Percentiles rank a stretch among this genome's conserved stretches.
These are phyloP conservation scores for Kryptolebias marmoratus DNA, from an alignment of 2,113 vertebrate genomes.

Conservation along the genomic window DNA sequence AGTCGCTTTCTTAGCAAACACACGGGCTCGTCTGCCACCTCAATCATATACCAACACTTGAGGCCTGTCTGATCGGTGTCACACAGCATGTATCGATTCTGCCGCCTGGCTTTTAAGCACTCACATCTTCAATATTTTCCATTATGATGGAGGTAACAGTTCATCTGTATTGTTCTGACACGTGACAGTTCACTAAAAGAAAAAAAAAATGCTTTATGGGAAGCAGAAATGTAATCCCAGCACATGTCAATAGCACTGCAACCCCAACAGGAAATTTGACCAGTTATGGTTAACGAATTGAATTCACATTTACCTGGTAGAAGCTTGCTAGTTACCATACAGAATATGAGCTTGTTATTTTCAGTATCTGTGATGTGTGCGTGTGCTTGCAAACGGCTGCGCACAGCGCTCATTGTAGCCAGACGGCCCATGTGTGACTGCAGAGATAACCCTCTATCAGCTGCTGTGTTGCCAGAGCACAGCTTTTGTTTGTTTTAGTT, in stretches of 20 bases:
- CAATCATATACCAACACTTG: constrained; percentile 56
- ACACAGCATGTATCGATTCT: constrained; percentile 42
- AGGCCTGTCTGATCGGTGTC: constrained; percentile 53
- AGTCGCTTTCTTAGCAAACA: constrained; percentile 57
- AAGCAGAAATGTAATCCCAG: neutral
- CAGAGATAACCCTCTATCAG: constrained; percentile 66
- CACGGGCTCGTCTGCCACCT: constrained; percentile 61
- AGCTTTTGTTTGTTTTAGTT: constrained; percentile 72
- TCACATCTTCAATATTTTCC: constrained; percentile 16
- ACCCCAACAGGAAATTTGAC: neutral
- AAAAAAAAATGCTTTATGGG: neutral
- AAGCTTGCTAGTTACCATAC: neutral
- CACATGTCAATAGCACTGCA: neutral
- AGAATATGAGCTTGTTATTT: neutral
- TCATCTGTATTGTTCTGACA: neutral
- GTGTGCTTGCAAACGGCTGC: constrained; percentile 19
- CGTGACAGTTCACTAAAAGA: neutral
- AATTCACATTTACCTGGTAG: neutral
- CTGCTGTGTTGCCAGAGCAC: constrained; percentile 41
- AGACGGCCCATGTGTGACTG: constrained; percentile 50
- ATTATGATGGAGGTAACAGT: constrained; percentile 8
- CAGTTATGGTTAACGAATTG: neutral
- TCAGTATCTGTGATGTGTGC: neutral
- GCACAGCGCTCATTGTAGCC: constrained; percentile 28
- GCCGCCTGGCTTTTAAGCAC: constrained; percentile 32